phyloP scores from a whole-genome alignment of 2,888 invertebrate genomes.

The Slavum lentiscoides region DNA sequence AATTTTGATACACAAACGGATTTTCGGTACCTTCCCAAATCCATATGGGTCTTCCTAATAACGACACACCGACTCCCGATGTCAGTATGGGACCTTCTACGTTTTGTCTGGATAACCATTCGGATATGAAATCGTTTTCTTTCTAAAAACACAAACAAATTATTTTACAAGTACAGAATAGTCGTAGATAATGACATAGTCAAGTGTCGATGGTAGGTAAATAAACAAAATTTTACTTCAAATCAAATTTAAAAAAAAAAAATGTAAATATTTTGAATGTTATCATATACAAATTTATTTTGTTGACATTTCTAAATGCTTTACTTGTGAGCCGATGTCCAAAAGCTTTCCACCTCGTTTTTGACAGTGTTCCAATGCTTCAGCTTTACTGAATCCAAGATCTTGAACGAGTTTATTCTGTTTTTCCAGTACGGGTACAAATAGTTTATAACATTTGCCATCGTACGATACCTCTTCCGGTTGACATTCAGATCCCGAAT shows the following conservation, averaged over 20 bases:
- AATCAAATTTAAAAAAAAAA: not conserved
- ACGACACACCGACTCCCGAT: slow-evolving; percentile 62
- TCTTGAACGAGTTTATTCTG: slow-evolving; percentile 57
- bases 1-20: slow-evolving; percentile 61
- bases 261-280: not conserved
- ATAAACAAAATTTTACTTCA: not conserved
- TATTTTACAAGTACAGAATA: not conserved
- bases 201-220: not conserved
- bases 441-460: slow-evolving; percentile 64
- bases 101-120: slow-evolving; percentile 61
- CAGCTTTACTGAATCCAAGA: slow-evolving; percentile 60
- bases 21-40: slow-evolving; percentile 61
- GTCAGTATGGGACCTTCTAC: slow-evolving; percentile 61
- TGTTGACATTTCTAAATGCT: slow-evolving; percentile 8
- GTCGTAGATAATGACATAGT: not conserved
- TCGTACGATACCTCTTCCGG: slow-evolving; percentile 62
- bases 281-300: not conserved
- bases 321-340: slow-evolving; percentile 61
- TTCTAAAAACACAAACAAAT: slow-evolving; percentile 58
- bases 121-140: slow-evolving; percentile 66
- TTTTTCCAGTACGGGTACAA: slow-evolving; percentile 57
- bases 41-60: slow-evolving; percentile 60
- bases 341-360: slow-evolving; percentile 61
- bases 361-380: slow-evolving; percentile 61
- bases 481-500: slow-evolving; percentile 61